Conservation (phyloP, 2,113 vertebrate genomes). For the Salvelinus fontinalis region DNA sequence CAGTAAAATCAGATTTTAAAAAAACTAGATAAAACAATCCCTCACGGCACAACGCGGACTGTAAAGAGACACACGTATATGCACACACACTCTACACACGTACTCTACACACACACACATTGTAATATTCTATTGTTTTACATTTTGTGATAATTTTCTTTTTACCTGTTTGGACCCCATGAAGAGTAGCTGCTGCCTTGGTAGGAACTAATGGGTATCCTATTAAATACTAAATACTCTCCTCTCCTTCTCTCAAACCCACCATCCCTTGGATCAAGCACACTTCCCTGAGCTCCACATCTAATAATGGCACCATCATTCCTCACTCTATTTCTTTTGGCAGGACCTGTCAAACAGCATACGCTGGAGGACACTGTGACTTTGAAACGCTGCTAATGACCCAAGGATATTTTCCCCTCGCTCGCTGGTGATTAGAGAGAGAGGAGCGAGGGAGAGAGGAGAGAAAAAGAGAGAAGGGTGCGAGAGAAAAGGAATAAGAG, state of each 20-base stretch:
- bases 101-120: no score
- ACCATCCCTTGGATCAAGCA: slow-evolving; percentile 4
- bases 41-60: no score
- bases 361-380: slow-evolving; percentile 68
- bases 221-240: no score
- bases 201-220: no score
- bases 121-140: no score
- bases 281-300: slow-evolving; percentile 56
- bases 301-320: slow-evolving; percentile 69
- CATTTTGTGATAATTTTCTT: no score
- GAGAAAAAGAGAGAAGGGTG: not conserved
- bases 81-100: no score
- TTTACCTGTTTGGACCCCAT: no score
- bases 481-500: not conserved
- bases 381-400: slow-evolving; percentile 75
- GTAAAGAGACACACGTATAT: no score
- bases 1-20: no score
- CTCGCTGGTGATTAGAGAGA: slow-evolving; percentile 7
- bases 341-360: slow-evolving; percentile 71
- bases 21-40: no score
- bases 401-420: slow-evolving; percentile 42
- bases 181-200: no score
- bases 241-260: slow-evolving; percentile 13
- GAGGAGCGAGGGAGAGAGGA: not conserved
- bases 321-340: slow-evolving; percentile 67